Percentiles rank a stretch among this genome's conserved stretches.
Evolutionary conservation across 1,140 invertebrate species (phyloP).

Genomic region (Sinonovacula constricta): DNA sequence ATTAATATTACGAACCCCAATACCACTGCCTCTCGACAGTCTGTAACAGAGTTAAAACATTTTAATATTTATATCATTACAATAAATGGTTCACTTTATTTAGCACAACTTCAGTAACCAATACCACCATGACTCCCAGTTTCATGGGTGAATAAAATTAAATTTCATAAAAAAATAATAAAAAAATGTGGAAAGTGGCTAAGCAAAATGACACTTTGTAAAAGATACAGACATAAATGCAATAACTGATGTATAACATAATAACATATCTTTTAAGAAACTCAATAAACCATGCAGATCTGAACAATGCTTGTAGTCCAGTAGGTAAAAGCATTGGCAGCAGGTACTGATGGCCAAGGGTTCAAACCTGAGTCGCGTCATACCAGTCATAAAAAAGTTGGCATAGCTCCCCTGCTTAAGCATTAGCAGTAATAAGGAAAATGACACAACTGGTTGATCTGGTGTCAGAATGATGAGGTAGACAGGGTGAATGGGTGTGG

Average conservation of each 20-base stretch:
- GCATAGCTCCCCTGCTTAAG: too few species aligned
- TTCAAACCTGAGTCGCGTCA: too few species aligned
- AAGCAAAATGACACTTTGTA: not conserved
- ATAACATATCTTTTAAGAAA: too few species aligned
- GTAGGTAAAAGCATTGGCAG: too few species aligned
- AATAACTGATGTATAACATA: too few species aligned
- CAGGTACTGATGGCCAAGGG: too few species aligned
- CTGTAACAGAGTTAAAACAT: slow-evolving; percentile 13
- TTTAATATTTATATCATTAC: not conserved
- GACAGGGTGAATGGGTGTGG: too few species aligned
- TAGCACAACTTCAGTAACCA: not conserved
- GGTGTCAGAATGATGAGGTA: not conserved
- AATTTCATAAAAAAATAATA: not conserved
- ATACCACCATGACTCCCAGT: not conserved
- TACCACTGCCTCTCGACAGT: slow-evolving; percentile 54
- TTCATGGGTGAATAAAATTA: not conserved
- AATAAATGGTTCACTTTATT: too few species aligned
- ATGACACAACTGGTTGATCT: not conserved
- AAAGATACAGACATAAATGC: not conserved
- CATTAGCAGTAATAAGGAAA: too few species aligned
- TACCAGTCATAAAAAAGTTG: too few species aligned
- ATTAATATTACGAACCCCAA: slow-evolving; percentile 56
- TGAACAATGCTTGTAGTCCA: too few species aligned
- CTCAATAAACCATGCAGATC: too few species aligned
- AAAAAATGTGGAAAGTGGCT: not conserved